A percentile compares a stretch with the other conserved stretches of the same genome.
These are phyloP conservation scores for Coptodon bakossiorum DNA, from an alignment of 2,113 vertebrate genomes.

Conservation along the genomic window DNA sequence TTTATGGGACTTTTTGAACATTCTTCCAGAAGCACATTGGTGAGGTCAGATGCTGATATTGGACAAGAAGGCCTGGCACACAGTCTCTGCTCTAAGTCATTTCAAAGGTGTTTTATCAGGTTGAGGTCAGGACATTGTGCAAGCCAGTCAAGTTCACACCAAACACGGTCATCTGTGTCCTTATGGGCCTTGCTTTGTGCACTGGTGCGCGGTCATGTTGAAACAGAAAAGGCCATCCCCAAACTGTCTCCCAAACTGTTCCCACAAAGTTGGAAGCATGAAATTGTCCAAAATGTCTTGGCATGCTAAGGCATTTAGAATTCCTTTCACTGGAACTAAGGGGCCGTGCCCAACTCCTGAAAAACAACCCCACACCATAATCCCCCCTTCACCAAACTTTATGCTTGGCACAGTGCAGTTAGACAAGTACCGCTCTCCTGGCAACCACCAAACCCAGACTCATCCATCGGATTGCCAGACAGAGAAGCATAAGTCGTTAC, in stretches of 20 bases:
- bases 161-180: not conserved
- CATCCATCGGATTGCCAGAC: not conserved
- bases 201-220: not conserved
- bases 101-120: not conserved
- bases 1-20: not conserved
- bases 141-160: not conserved
- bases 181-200: not conserved
- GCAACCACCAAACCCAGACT: not conserved
- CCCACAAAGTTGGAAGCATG: not conserved
- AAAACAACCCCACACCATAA: not conserved
- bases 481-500: not conserved
- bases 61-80: not conserved
- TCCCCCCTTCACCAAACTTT: not conserved
- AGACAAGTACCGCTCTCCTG: not conserved
- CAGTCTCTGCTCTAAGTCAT: not conserved
- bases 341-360: not conserved
- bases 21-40: not conserved
- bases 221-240: not conserved
- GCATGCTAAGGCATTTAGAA: not conserved
- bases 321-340: not conserved
- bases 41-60: not conserved
- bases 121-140: not conserved
- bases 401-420: not conserved
- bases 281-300: not conserved
- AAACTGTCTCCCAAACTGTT: not conserved